Conservation (phyloP, 2,888 invertebrate genomes). For the Clostera curtula region DNA sequence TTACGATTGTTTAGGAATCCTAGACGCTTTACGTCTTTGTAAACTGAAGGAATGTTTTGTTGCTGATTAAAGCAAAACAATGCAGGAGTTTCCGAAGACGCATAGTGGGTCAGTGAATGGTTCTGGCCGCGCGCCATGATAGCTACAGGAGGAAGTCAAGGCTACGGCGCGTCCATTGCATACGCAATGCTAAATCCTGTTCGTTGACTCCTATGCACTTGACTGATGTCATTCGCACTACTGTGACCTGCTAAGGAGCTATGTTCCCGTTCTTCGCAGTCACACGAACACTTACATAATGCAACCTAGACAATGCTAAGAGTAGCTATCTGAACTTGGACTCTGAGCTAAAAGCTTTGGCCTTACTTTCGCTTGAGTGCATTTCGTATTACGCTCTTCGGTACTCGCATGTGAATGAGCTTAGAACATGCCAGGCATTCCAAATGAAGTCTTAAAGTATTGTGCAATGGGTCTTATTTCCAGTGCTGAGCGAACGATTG, state of each 20-base stretch:
- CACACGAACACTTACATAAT: conserved; percentile 65
- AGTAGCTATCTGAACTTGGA: conserved; percentile 40
- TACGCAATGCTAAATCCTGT: conserved; percentile 65
- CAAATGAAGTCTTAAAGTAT: conserved; percentile 34
- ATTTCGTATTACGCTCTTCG: conserved; percentile 33
- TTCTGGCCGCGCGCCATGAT: conserved; percentile 54
- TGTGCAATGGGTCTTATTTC: conserved; percentile 26
- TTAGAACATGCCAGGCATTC: conserved; percentile 20
- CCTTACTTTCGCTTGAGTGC: conserved; percentile 53
- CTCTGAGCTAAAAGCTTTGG: conserved; percentile 43
- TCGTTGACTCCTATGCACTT: conserved; percentile 67
- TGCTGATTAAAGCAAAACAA: conserved; percentile 21
- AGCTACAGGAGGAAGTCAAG: conserved; percentile 57
- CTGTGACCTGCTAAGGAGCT: conserved; percentile 67
- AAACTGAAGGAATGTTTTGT: conserved; percentile 12
- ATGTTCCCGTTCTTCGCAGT: conserved; percentile 64
- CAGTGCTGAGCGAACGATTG: conserved; percentile 11
- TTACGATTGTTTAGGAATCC: too few relatives aligned
- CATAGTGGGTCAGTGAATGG: conserved; percentile 59
- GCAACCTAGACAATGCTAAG: conserved; percentile 52
- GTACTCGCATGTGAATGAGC: conserved; percentile 34
- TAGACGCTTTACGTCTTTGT: too few relatives aligned
- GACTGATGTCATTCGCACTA: conserved; percentile 67
- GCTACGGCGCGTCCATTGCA: conserved; percentile 54
- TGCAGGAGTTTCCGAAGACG: conserved; percentile 38